Percentiles rank a stretch among this genome's conserved stretches.
phyloP scores from a whole-genome alignment of 1,140 invertebrate genomes.

The Drosophila pruinosa region DNA sequence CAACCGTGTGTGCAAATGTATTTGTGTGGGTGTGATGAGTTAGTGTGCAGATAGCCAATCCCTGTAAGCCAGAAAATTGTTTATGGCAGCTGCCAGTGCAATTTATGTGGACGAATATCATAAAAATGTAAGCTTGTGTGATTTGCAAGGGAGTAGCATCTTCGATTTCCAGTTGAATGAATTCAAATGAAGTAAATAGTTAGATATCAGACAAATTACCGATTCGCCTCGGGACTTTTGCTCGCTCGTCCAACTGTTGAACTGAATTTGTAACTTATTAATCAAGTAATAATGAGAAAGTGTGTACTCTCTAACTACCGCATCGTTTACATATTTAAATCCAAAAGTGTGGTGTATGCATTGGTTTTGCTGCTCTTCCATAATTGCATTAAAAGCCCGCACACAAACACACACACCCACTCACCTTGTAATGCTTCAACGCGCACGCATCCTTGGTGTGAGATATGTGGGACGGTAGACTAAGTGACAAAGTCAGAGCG shows the following conservation, averaged over 20 bases:
- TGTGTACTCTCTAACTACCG: background rate
- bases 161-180: constrained; percentile 2
- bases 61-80: constrained; percentile 51
- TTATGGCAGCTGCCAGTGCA: constrained; percentile 64
- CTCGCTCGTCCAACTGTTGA: constrained; percentile 2
- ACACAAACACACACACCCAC: constrained; percentile 51
- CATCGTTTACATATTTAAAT: background rate
- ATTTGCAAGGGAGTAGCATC: background rate
- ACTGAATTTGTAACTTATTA: constrained; percentile 19
- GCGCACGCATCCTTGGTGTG: constrained; percentile 25
- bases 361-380: constrained; percentile 4
- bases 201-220: background rate
- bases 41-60: constrained; percentile 8
- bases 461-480: background rate
- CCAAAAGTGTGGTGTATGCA: background rate
- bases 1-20: background rate
- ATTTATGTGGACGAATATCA: constrained; percentile 43
- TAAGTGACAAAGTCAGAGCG: constrained; percentile 7
- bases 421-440: constrained; percentile 37
- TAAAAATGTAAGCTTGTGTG: constrained; percentile 4
- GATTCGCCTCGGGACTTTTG: constrained; percentile 5
- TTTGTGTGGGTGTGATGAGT: background rate
- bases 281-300: constrained; percentile 41
- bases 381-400: constrained; percentile 74
- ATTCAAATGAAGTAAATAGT: constrained; percentile 27